phyloP scores from a whole-genome alignment of 1,140 invertebrate genomes.

The Stegodyphus mimosarum region DNA sequence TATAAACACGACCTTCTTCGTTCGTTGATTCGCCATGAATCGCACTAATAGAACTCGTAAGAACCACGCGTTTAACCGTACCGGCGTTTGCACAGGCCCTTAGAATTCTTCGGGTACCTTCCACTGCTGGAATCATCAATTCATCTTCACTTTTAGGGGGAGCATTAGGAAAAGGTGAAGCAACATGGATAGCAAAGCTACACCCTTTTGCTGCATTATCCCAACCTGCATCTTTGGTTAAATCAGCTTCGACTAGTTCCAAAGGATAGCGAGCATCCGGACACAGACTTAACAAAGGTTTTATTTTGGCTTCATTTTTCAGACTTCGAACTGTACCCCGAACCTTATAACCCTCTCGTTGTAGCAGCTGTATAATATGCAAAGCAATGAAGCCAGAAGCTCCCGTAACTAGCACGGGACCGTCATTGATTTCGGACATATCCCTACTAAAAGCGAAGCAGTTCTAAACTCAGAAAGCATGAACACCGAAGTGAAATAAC shows the following conservation, averaged over 20 bases:
- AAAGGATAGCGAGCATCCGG: constrained; percentile 69
- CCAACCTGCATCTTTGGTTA: constrained; percentile 68
- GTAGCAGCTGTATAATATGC: constrained; percentile 72
- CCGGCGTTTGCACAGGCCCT: constrained; percentile 69
- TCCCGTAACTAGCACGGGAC: constrained; percentile 72
- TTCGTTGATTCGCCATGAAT: constrained; percentile 68
- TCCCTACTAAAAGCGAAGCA: neutral
- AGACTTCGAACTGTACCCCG: constrained; percentile 72
- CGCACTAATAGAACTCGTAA: constrained; percentile 73
- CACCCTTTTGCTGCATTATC: constrained; percentile 70
- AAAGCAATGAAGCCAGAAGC: constrained; percentile 73
- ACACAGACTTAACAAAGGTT: constrained; percentile 66
- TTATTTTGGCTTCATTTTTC: constrained; percentile 69
- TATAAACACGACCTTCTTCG: constrained; percentile 68
- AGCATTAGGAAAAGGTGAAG: constrained; percentile 72
- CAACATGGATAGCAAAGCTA: constrained; percentile 72
- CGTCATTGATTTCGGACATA: constrained; percentile 36
- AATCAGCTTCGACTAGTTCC: constrained; percentile 71
- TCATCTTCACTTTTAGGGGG: constrained; percentile 67
- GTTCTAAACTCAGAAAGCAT: constrained; percentile 6
- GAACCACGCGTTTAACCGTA: constrained; percentile 72
- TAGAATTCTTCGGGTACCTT: constrained; percentile 73
- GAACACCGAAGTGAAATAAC: constrained; percentile 19
- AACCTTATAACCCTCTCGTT: constrained; percentile 70
- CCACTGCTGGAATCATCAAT: constrained; percentile 72